These are phyloP conservation scores for Typhlichthys eigenmanni DNA, from an alignment of 2,797 vertebrate genomes.

Conservation along the genomic window DNA sequence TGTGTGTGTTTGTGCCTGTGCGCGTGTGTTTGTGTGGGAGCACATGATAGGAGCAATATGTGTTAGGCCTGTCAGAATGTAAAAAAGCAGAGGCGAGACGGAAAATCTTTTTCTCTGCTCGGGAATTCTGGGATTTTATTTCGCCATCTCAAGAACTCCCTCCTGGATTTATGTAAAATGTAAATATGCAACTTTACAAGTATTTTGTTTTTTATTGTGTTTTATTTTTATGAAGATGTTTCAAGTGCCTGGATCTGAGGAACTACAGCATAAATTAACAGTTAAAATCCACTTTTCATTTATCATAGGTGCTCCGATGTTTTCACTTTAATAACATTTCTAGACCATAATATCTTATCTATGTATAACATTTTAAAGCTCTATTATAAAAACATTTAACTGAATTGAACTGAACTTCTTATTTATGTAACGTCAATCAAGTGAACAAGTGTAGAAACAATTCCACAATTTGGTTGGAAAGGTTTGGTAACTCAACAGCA, in stretches of 20 bases:
- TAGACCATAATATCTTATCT: no score
- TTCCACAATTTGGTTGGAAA: no score
- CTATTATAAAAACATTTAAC: no score
- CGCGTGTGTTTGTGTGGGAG: conserved; percentile 5
- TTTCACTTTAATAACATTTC: neutral
- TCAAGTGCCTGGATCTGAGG: conserved; percentile 49
- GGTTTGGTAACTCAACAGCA: no score
- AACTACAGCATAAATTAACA: neutral
- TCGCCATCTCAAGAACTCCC: neutral
- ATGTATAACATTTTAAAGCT: no score
- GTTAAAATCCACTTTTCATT: neutral
- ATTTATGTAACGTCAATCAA: no score
- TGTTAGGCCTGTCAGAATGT: conserved; percentile 34
- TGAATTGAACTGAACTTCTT: no score
- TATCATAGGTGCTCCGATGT: conserved; percentile 26
- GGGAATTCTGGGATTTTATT: conserved; percentile 38
- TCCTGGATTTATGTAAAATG: conserved; percentile 35
- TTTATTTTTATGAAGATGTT: conserved; percentile 14
- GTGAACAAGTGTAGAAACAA: no score
- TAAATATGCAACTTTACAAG: conserved; percentile 40
- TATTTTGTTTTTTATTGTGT: conserved; percentile 16
- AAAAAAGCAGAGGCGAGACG: conserved; percentile 1
- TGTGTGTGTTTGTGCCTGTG: neutral
- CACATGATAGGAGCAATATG: neutral
- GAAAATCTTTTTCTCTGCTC: conserved; percentile 29